phyloP scores from a whole-genome alignment of 2,888 invertebrate genomes.

The Caenorhabditis sp. region DNA sequence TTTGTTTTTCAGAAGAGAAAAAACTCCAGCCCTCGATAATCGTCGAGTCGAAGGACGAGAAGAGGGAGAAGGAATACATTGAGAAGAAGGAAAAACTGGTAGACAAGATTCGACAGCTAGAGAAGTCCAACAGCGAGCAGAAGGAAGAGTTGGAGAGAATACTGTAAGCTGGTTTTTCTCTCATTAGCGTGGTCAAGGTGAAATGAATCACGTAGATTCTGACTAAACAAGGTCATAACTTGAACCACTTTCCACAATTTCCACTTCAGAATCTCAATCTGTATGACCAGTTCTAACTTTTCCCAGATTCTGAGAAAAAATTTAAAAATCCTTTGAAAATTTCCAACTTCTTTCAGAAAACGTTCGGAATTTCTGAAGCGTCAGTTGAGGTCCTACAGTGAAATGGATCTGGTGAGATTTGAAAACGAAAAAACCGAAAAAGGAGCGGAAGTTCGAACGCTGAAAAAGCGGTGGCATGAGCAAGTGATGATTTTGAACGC shows the following conservation, averaged over 20 bases:
- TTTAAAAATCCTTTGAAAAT: too few species aligned
- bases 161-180: too few species aligned
- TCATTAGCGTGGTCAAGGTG: too few species aligned
- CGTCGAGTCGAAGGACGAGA: slow-evolving; percentile 41
- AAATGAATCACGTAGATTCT: too few species aligned
- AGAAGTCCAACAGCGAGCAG: slow-evolving; percentile 35
- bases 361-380: slow-evolving; percentile 38
- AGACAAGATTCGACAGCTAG: slow-evolving; percentile 34
- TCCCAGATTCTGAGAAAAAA: too few species aligned
- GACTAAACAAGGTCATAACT: too few species aligned
- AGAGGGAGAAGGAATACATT: slow-evolving; percentile 34
- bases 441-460: slow-evolving; percentile 24
- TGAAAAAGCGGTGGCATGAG: slow-evolving; percentile 55
- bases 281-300: too few species aligned
- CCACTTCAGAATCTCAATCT: too few species aligned
- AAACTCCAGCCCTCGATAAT: slow-evolving; percentile 52
- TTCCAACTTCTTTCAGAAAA: slow-evolving; percentile 32
- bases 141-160: slow-evolving; percentile 50
- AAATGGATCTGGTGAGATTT: slow-evolving; percentile 44
- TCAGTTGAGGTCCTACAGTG: slow-evolving; percentile 26
- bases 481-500: slow-evolving; percentile 51
- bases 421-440: slow-evolving; percentile 52
- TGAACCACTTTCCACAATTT: too few species aligned
- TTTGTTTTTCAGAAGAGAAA: slow-evolving; percentile 44
- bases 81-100: slow-evolving; percentile 28